Evolutionary conservation across 2,113 vertebrate genomes (phyloP), one percentile per base, ranked within the genome.

Genomic region (Scolopax mira): DNA sequence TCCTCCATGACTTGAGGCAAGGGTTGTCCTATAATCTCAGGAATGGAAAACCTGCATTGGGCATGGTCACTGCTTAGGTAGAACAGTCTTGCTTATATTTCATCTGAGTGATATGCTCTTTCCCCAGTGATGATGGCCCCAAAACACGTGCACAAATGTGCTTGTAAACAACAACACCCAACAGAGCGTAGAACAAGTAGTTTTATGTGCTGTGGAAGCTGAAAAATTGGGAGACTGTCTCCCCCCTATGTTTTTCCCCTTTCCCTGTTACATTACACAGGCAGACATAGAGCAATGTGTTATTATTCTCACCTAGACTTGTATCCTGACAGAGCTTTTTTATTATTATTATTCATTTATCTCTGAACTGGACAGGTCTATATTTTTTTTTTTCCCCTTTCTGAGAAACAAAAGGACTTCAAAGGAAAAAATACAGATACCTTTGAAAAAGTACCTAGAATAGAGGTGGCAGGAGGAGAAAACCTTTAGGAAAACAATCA

Each of bases 1-100:
- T 35, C 2, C 13, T 33, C n/a, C 35, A 7, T 46, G 28, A 7
- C 28, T 39, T 31, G 78, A 57, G 31, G 28, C 46, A 13, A 52
- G 35, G 27, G 9, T 22, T 52, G 19, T 33, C 49, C 49, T 44
- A 0, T 10, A 25, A 25, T 30, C 61, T 52, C 0, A 3, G 51
- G 6, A 3, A 3, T 33, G 44, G 61, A 42, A 28, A 25, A 44
- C 3, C 11, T 44, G 10, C 44, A 55, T 41, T 41, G 10, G 13
- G 5, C 1, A 0, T 7, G 21, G 37, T 60, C 25, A 1, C 10
- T n/a, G 78, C 10, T 69, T 31, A 23, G 10, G 21, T 10, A 74
- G 35, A 52, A 11, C 23, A 3, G 23, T 35, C 79, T 74, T 30
- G 28, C 22, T 79, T 33, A 3, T 8, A 5, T 21, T 61, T 75